Evolutionary conservation across 2,888 invertebrate genomes (phyloP).

Genomic region (Furcula furcula): DNA sequence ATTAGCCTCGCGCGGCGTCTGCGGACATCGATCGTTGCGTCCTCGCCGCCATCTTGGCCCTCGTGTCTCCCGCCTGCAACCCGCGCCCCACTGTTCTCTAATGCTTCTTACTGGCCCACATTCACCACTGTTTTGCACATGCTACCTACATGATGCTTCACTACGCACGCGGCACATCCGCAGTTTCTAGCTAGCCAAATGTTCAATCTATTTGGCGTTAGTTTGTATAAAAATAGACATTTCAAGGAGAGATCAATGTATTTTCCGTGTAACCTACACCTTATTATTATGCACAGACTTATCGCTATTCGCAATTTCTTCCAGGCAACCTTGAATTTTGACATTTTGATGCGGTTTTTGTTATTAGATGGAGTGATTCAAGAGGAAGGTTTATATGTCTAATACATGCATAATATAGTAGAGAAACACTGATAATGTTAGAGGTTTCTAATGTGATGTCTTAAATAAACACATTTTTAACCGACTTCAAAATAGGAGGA

Average conservation of each 20-base stretch:
- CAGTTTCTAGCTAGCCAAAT: slow-evolving; percentile 32
- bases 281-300: no score
- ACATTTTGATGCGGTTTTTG: no score
- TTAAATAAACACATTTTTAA: no score
- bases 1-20: slow-evolving; percentile 75
- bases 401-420: no score
- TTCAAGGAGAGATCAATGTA: slow-evolving; percentile 41
- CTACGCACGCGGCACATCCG: slow-evolving; percentile 39
- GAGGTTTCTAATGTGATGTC: no score
- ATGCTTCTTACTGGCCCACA: slow-evolving; percentile 77
- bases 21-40: slow-evolving; percentile 79
- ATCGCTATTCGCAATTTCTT: no score
- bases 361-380: no score
- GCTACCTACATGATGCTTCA: no score
- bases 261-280: slow-evolving; percentile 33
- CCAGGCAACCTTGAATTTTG: no score
- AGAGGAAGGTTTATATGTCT: no score
- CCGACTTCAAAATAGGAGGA: no score
- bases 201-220: slow-evolving; percentile 26
- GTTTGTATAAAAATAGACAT: slow-evolving; percentile 36
- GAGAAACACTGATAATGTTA: no score
- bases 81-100: slow-evolving; percentile 57
- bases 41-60: slow-evolving; percentile 81
- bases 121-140: slow-evolving; percentile 73
- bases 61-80: slow-evolving; percentile 70